Conservation (phyloP, 2,888 invertebrate genomes). For the Thalpophila matura region DNA sequence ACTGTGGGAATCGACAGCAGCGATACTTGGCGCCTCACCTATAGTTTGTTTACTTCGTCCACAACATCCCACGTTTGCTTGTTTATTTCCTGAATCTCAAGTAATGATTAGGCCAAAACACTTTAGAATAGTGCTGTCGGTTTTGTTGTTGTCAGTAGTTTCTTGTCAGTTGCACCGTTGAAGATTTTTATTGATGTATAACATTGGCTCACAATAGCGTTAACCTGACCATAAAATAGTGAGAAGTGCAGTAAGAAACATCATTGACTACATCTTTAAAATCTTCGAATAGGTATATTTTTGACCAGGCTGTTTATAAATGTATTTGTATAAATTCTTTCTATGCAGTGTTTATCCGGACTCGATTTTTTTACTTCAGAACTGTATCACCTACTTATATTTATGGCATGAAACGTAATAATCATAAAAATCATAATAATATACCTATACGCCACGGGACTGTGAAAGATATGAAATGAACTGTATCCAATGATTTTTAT, state of each 20-base stretch:
- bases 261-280: too few relatives aligned
- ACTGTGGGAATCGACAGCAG: slow-evolving; percentile 69
- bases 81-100: slow-evolving; percentile 59
- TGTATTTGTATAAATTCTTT: too few relatives aligned
- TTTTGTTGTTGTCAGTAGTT: slow-evolving; percentile 40
- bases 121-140: slow-evolving; percentile 29
- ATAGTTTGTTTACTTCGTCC: slow-evolving; percentile 59
- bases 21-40: slow-evolving; percentile 57
- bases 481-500: slow-evolving; percentile 70
- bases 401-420: slow-evolving; percentile 37
- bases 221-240: too few relatives aligned
- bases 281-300: too few relatives aligned
- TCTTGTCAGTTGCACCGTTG: slow-evolving; percentile 24
- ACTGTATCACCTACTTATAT: slow-evolving; percentile 31
- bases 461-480: slow-evolving; percentile 64
- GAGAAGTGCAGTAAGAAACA: too few relatives aligned
- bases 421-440: slow-evolving; percentile 32
- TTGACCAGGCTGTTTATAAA: not conserved
- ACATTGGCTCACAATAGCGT: too few relatives aligned
- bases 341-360: not conserved
- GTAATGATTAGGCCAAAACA: slow-evolving; percentile 59
- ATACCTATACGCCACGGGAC: slow-evolving; percentile 25
- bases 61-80: slow-evolving; percentile 50
- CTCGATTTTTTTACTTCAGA: slow-evolving; percentile 18
- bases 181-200: slow-evolving; percentile 19